Evolutionary conservation across 2,888 invertebrate genomes (phyloP).

Genomic region (Drosophila picticornis): DNA sequence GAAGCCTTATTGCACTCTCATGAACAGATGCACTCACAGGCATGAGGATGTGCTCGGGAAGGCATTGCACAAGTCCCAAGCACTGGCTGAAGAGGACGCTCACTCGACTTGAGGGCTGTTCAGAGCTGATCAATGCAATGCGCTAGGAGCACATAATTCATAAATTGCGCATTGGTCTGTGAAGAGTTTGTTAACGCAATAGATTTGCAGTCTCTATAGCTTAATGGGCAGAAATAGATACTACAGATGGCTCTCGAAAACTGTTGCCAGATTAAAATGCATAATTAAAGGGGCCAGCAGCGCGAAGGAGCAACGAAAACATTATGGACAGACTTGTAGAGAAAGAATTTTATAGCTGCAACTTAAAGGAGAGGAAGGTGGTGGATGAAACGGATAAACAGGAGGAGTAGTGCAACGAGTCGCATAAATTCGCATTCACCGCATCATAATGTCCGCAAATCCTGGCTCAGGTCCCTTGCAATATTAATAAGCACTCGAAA

Average conservation of each 20-base stretch:
- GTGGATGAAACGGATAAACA: not conserved
- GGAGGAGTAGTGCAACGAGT: conserved; percentile 17
- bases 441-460: conserved; percentile 80
- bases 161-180: conserved; percentile 52
- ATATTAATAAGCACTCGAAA: conserved; percentile 82
- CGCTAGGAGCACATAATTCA: conserved; percentile 19
- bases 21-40: not conserved
- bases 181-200: conserved; percentile 45
- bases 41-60: not conserved
- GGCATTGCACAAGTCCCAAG: conserved; percentile 17
- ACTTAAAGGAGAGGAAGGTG: not conserved
- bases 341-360: conserved; percentile 12
- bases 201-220: conserved; percentile 40
- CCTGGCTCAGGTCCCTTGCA: conserved; percentile 71
- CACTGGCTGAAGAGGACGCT: conserved; percentile 10
- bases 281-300: conserved; percentile 63
- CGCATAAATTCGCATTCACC: conserved; percentile 78
- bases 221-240: conserved; percentile 54
- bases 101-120: conserved; percentile 29
- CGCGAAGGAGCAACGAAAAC: conserved; percentile 4
- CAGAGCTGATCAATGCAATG: conserved; percentile 38
- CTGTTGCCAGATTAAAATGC: conserved; percentile 73
- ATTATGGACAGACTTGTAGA: not conserved
- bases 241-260: conserved; percentile 38
- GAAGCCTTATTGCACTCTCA: not conserved